These are phyloP conservation scores for Noctua janthina DNA, from an alignment of 2,888 invertebrate genomes.

Conservation along the genomic window DNA sequence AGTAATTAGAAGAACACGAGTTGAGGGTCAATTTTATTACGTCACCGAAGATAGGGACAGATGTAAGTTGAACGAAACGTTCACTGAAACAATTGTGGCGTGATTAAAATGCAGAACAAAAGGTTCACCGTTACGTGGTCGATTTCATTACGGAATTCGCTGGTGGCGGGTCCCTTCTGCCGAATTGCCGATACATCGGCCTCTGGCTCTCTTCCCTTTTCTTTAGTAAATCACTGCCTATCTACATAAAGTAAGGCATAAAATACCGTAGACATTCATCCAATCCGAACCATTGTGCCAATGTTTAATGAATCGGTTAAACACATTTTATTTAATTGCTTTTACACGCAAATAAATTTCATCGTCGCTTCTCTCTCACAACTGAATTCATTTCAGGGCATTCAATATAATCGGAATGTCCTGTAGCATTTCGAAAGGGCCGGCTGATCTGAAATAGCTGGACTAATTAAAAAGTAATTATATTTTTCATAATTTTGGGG, in stretches of 20 bases:
- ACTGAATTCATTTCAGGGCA: slow-evolving; percentile 45
- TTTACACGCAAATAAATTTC: slow-evolving; percentile 47
- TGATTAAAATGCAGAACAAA: slow-evolving; percentile 70
- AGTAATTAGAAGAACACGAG: slow-evolving; percentile 53
- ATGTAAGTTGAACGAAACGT: slow-evolving; percentile 50
- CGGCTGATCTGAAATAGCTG: slow-evolving; percentile 10
- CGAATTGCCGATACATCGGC: slow-evolving; percentile 60
- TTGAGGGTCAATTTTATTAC: slow-evolving; percentile 53
- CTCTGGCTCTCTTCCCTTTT: slow-evolving; percentile 54
- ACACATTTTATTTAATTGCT: slow-evolving; percentile 60
- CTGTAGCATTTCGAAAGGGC: slow-evolving; percentile 28
- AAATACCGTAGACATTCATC: slow-evolving; percentile 52
- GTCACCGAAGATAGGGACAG: slow-evolving; percentile 56
- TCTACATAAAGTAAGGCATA: slow-evolving; percentile 55
- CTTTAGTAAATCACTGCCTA: slow-evolving; percentile 62
- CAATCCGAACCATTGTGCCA: slow-evolving; percentile 49
- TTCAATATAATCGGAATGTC: slow-evolving; percentile 46
- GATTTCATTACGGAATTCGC: slow-evolving; percentile 65
- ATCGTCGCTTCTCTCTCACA: slow-evolving; percentile 19
- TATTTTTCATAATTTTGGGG: slow-evolving; percentile 35
- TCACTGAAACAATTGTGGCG: slow-evolving; percentile 56
- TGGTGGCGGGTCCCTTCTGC: slow-evolving; percentile 49
- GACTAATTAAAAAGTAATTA: slow-evolving; percentile 52
- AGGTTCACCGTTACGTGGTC: slow-evolving; percentile 67
- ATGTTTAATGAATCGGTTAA: slow-evolving; percentile 61